Percentiles rank a stretch among this genome's conserved stretches.
These are phyloP conservation scores for Sesia apiformis DNA, from an alignment of 2,888 invertebrate genomes.

Conservation along the genomic window DNA sequence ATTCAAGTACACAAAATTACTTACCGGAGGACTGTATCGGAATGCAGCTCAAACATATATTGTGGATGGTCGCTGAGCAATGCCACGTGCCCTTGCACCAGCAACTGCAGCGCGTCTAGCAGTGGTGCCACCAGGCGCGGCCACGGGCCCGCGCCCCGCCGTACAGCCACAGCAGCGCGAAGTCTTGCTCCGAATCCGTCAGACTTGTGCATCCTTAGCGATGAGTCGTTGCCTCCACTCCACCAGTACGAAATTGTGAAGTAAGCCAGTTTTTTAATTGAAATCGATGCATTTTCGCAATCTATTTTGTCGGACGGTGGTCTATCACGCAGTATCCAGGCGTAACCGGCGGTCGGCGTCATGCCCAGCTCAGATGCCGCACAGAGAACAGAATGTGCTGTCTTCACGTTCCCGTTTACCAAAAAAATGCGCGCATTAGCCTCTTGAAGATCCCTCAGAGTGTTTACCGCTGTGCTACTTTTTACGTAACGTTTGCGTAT, in stretches of 20 bases:
- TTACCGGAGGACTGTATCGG: not conserved
- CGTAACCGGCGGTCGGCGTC: slow-evolving; percentile 44
- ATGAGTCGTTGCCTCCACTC: slow-evolving; percentile 8
- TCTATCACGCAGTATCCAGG: slow-evolving; percentile 42
- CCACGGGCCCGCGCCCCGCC: slow-evolving; percentile 12
- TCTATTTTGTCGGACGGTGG: not conserved
- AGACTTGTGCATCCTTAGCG: not conserved
- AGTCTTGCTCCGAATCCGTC: not conserved
- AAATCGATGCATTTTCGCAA: slow-evolving; percentile 13
- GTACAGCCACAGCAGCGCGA: not conserved
- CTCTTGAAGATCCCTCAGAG: slow-evolving; percentile 10
- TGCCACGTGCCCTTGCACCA: slow-evolving; percentile 4
- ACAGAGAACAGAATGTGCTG: slow-evolving; percentile 80
- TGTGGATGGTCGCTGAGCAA: slow-evolving; percentile 7
- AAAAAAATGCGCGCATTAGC: slow-evolving; percentile 83
- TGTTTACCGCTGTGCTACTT: not conserved
- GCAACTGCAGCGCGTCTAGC: slow-evolving; percentile 17
- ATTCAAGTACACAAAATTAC: too few relatives aligned
- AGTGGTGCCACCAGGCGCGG: slow-evolving; percentile 15
- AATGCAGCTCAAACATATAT: not conserved
- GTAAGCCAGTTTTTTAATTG: slow-evolving; percentile 6
- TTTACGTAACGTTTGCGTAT: not conserved
- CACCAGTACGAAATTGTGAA: slow-evolving; percentile 21
- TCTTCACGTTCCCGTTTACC: slow-evolving; percentile 80
- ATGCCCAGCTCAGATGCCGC: slow-evolving; percentile 50